Conservation (phyloP, 2,113 vertebrate species). For the Amblyornis subalaris region DNA sequence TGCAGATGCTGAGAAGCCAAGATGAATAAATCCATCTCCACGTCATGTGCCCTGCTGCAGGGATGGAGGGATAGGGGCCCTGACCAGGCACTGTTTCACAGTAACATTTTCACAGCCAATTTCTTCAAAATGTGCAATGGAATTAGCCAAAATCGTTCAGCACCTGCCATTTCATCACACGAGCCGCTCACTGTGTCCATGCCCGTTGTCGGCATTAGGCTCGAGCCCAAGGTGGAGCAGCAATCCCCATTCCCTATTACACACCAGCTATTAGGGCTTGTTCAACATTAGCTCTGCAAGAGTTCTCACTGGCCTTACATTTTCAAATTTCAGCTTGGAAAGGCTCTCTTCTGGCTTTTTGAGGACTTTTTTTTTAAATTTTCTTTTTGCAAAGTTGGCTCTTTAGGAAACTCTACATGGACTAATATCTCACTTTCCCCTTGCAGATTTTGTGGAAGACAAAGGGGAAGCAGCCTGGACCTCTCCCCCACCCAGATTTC, state of each 20-base stretch:
- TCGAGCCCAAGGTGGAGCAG: not conserved
- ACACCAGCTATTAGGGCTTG: not conserved
- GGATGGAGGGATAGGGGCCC: not conserved
- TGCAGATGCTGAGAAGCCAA: not conserved
- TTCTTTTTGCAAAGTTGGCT: not conserved
- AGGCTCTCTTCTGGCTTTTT: not conserved
- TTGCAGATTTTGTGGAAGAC: not conserved
- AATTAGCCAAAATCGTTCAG: not conserved
- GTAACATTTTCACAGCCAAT: slow-evolving; percentile 9
- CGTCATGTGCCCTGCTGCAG: not conserved
- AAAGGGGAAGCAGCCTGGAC: not conserved
- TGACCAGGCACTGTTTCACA: not conserved
- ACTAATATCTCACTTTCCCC: not conserved
- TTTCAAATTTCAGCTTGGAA: not conserved
- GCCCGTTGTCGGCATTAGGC: not conserved
- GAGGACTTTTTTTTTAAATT: not conserved
- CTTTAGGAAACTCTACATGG: not conserved
- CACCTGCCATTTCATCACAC: not conserved
- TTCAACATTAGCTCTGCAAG: not conserved
- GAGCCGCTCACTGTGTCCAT: not conserved
- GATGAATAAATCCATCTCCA: not conserved
- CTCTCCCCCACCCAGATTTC: not conserved
- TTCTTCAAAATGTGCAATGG: not conserved
- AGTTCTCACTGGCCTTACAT: not conserved
- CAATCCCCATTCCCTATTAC: not conserved